A percentile compares a stretch with the other conserved stretches of the same genome.
Evolutionary conservation across 1,140 invertebrate genomes (phyloP).

Genomic region (Whitmania pigra): DNA sequence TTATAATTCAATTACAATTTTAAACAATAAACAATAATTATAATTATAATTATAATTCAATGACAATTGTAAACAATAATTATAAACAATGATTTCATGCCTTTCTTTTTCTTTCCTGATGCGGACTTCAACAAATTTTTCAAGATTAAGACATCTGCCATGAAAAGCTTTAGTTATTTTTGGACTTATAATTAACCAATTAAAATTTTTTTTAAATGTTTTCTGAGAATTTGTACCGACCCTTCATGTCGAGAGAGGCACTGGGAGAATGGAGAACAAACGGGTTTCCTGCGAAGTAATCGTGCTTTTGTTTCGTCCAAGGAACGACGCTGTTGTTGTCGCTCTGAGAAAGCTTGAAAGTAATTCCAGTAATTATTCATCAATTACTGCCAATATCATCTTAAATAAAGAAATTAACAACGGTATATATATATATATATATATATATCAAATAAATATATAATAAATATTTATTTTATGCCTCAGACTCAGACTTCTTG

Average conservation of each 20-base stretch:
- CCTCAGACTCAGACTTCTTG: no score
- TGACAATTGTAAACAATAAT: no score
- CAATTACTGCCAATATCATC: background rate
- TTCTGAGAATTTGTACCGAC: slow-evolving; percentile 42
- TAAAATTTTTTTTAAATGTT: background rate
- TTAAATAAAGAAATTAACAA: no score
- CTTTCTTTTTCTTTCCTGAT: slow-evolving; percentile 50
- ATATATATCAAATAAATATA: no score
- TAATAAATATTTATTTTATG: no score
- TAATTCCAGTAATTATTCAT: no score
- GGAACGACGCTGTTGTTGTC: slow-evolving; percentile 6
- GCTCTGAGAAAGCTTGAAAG: background rate
- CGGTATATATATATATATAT: no score
- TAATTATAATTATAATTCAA: no score
- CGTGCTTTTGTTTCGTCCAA: slow-evolving; percentile 51
- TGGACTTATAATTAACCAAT: background rate
- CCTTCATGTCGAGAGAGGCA: slow-evolving; percentile 84
- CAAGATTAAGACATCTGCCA: slow-evolving; percentile 89
- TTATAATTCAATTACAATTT: no score
- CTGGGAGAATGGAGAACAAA: slow-evolving; percentile 74
- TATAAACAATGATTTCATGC: background rate
- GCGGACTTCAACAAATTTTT: slow-evolving; percentile 95
- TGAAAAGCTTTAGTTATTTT: background rate
- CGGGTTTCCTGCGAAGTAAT: slow-evolving; percentile 69
- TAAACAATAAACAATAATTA: no score